Evolutionary conservation across 2,888 invertebrate species (phyloP), one percentile per base, ranked within the genome.

Genomic region (Sinelater perroti): DNA sequence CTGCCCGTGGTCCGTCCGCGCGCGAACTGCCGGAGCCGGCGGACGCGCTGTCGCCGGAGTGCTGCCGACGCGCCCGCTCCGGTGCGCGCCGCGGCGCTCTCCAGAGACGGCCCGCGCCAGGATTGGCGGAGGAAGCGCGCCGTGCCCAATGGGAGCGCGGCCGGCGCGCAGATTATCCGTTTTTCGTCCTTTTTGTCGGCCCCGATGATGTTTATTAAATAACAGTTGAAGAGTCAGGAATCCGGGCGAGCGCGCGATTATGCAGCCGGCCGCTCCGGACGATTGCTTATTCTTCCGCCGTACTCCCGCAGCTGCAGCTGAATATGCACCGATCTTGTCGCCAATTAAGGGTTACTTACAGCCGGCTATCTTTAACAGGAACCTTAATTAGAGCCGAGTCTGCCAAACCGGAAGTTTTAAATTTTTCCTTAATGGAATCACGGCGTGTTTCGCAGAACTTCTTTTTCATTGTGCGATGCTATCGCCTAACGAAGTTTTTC

Each of bases 81-180:
- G 59, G 47, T 63, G 60, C 59, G 56, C 64, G 55, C 61, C 62
- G 63, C 64, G 63, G 56, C 62, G 61, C 50, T 60, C 62, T 61
- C 53, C 50, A 56, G 61, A 59, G 58, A 61, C 60, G 66, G 62
- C 64, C 61, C 63, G 66, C 40, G 52, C 53, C 59, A 55, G 56
- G 68, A 75, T 75, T 75, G 75, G 74, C 56, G 63, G 68, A 67
- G 70, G 66, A 69, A 67, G 67, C 67, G 62, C 61, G 60, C 67
- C 50, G 50, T 68, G 56, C 49, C 75, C 75, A 75, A 75, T 74
- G 63, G 65, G 67, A 71, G 58, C 60, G 63, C 62, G 64, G 61
- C 60, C 65, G 60, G 66, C 66, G 73, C 73, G 71, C 73, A 73
- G 67, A 70, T 71, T 70, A 68, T 66, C 65, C 61, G 58, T 65